Percentiles rank a stretch among this genome's conserved stretches.
These are phyloP conservation scores for Myiotriccus ornatus DNA, from an alignment of 2,797 vertebrate genomes.

Conservation along the genomic window DNA sequence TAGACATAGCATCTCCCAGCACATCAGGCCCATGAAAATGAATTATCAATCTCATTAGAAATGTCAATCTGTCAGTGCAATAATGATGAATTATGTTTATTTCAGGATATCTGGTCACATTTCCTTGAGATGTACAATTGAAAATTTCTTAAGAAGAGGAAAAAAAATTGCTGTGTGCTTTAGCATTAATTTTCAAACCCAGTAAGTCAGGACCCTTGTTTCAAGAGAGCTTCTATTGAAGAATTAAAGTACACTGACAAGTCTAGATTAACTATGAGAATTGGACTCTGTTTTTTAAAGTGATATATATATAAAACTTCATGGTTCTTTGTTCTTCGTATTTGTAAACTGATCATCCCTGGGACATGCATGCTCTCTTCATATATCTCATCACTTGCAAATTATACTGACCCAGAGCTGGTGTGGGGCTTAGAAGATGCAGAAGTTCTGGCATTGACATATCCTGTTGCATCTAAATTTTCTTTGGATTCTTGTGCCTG, in stretches of 20 bases:
- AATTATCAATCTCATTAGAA: neutral
- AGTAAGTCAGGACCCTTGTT: neutral
- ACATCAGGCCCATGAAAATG: neutral
- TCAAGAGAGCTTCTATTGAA: neutral
- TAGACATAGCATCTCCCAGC: neutral
- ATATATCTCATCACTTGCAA: neutral
- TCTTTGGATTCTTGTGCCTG: neutral
- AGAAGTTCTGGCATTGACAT: neutral
- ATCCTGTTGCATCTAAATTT: neutral
- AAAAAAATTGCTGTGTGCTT: neutral
- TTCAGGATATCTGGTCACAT: slow-evolving; percentile 16
- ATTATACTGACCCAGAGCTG: neutral
- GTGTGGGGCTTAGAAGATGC: neutral
- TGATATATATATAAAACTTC: neutral
- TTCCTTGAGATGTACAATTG: neutral
- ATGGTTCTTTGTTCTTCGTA: neutral
- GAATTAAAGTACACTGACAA: neutral
- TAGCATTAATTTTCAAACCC: neutral
- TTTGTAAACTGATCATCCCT: neutral
- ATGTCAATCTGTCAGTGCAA: neutral
- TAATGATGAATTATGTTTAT: slow-evolving; percentile 1
- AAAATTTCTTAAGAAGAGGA: neutral
- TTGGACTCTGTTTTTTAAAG: neutral
- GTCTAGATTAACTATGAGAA: neutral
- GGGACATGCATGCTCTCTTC: neutral